Base-by-base conservation (phyloP, 2,888 invertebrate species). In the Leptinotarsa peninsularis region DNA sequence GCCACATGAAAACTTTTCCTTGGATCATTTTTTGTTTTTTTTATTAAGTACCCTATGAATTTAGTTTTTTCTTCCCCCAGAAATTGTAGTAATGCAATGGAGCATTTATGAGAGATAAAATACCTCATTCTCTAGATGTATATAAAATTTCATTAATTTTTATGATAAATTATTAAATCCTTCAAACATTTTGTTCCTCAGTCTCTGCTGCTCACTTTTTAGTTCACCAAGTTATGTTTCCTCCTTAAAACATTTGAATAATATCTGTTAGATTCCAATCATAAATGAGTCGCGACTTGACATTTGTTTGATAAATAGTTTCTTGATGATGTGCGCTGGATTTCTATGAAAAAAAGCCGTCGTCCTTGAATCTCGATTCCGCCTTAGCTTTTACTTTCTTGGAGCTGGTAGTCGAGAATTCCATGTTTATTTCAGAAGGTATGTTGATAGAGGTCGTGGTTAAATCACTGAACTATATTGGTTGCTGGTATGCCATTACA, bases 311-410 rank as follows among this genome's bases (percentile, higher is more conserved):
- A 70, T 70, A 23, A 70, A 70, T 70, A 70, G 49, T 70, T 70
- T 70, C 70, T 58, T 60, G 70, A 70, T 56, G 70, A 76, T 76
- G 58, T 58, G 33, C 69, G 66, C 49, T 43, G 52, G 50, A 70
- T 75, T 71, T 76, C 66, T 43, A 72, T 71, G 52, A 43, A 58
- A 73, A 18, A n/a, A 54, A 74, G 73, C 73, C 58, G 73, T 52
- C 70, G 74, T 75, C 78, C 78, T 79, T 77, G 75, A 75, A 72
- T 75, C 71, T 23, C 73, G 73, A 75, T 75, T 73, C 72, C 21
- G 67, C 72, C 58, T 68, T 66, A 50, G 71, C 79, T 79, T 79
- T 79, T 79, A 79, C 79, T 79, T 79, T 77, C 76, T 68, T 71
- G 76, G 74, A 67, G 60, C 68, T 67, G 72, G 58, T 27, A 58